Conservation (phyloP, 2,888 invertebrate genomes). For the Amphipoea oculea region DNA sequence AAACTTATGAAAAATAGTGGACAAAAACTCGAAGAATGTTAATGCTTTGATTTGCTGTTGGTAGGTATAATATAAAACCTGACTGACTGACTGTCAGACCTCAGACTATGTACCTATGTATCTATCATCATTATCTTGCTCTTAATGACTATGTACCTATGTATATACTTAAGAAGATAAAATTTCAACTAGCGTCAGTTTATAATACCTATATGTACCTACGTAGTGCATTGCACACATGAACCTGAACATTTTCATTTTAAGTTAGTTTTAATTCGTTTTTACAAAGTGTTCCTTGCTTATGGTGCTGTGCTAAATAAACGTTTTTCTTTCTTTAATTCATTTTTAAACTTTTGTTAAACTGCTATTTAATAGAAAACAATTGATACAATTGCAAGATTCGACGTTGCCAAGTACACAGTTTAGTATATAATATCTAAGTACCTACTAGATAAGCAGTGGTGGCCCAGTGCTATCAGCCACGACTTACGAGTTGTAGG, state of each 20-base stretch:
- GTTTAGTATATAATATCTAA: too few relatives aligned
- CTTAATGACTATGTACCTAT: background rate
- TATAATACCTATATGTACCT: background rate
- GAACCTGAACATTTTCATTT: background rate
- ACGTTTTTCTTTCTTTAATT: background rate
- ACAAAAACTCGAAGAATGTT: background rate
- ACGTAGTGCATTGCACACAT: background rate
- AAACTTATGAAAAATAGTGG: background rate
- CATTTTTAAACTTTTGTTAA: background rate
- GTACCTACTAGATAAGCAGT: too few relatives aligned
- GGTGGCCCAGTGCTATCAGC: too few relatives aligned
- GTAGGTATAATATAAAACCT: background rate
- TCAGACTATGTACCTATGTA: background rate
- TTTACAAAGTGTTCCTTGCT: background rate
- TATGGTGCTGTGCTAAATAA: too few relatives aligned
- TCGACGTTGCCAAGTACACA: background rate
- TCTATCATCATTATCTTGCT: background rate
- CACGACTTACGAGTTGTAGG: too few relatives aligned
- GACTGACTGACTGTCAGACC: background rate
- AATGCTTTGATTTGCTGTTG: background rate
- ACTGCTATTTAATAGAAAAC: background rate
- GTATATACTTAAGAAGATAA: background rate
- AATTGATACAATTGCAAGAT: slow-evolving; percentile 10
- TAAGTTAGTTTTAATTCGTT: background rate
- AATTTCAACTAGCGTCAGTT: background rate